Evolutionary conservation across 64 coral and sea anemone genomes (phyloP).

Genomic region (Pachyseris speciosa): DNA sequence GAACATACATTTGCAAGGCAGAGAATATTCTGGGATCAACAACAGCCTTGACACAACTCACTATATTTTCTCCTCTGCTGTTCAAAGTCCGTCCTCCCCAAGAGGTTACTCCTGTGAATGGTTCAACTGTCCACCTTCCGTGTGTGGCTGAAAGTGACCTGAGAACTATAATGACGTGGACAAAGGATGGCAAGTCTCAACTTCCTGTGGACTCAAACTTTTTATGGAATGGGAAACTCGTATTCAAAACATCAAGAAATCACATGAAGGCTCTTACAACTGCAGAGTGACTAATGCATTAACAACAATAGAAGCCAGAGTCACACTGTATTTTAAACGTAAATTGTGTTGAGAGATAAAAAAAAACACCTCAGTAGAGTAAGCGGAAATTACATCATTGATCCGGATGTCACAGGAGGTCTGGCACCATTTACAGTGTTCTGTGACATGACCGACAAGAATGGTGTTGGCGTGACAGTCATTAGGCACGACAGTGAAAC

Average conservation of each 20-base stretch:
- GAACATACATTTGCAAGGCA: slow-evolving; percentile 24
- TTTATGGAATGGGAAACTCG: neutral
- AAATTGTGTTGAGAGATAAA: no score
- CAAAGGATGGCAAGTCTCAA: neutral
- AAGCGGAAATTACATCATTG: slow-evolving; percentile 50
- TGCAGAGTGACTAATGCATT: neutral
- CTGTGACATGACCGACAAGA: slow-evolving; percentile 54
- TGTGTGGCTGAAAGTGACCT: slow-evolving; percentile 40
- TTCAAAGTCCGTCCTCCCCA: slow-evolving; percentile 45
- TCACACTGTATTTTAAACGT: no score
- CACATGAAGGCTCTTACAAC: neutral
- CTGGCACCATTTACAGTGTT: slow-evolving; percentile 25
- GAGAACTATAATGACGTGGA: slow-evolving; percentile 44
- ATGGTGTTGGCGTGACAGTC: slow-evolving; percentile 45
- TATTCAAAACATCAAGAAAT: neutral
- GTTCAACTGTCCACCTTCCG: neutral
- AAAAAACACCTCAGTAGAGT: no score
- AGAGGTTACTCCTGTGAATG: no score
- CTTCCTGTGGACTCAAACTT: neutral
- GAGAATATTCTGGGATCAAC: no score
- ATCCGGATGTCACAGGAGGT: slow-evolving; percentile 7
- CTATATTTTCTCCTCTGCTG: neutral
- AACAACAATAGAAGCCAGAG: neutral
- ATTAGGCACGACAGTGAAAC: slow-evolving; percentile 34
- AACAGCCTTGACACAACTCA: neutral